Evolutionary conservation across 2,888 invertebrate genomes (phyloP).

Genomic region (Spodoptera exigua): DNA sequence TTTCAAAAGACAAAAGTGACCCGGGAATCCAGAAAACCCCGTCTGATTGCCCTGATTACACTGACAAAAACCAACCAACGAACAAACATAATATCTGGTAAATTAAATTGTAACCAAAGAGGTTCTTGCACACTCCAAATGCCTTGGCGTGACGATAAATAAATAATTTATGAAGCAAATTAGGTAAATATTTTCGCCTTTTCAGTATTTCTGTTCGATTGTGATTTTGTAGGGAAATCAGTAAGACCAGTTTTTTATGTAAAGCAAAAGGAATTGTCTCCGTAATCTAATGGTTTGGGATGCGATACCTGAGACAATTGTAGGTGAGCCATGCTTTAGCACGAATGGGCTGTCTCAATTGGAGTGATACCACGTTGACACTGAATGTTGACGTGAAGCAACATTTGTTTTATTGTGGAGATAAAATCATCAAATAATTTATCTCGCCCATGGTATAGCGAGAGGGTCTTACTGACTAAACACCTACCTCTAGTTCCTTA

Average conservation of each 20-base stretch:
- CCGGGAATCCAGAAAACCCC: conserved; percentile 1
- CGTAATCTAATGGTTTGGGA: no score
- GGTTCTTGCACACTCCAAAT: conserved; percentile 51
- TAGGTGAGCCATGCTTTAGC: no score
- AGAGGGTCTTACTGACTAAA: no score
- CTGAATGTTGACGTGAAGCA: no score
- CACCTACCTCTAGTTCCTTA: no score
- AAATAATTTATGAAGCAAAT: conserved; percentile 68
- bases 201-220: conserved; percentile 53
- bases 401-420: no score
- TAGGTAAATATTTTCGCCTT: conserved; percentile 68
- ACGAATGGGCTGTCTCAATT: no score
- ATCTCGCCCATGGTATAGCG: no score
- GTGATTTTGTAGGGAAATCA: conserved; percentile 26
- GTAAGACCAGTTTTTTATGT: conserved; percentile 21
- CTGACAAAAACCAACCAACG: conserved; percentile 33
- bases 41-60: conserved; percentile 38
- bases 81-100: conserved; percentile 29
- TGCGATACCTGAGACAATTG: no score
- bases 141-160: conserved; percentile 36
- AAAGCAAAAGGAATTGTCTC: not conserved
- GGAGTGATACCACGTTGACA: no score
- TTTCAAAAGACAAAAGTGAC: no score
- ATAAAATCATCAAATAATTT: no score
- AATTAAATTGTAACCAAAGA: conserved; percentile 48